Evolutionary conservation across 92 coral and sea anemone genomes (phyloP), one percentile per base, ranked within the genome.

Genomic region (Metridium senile): DNA sequence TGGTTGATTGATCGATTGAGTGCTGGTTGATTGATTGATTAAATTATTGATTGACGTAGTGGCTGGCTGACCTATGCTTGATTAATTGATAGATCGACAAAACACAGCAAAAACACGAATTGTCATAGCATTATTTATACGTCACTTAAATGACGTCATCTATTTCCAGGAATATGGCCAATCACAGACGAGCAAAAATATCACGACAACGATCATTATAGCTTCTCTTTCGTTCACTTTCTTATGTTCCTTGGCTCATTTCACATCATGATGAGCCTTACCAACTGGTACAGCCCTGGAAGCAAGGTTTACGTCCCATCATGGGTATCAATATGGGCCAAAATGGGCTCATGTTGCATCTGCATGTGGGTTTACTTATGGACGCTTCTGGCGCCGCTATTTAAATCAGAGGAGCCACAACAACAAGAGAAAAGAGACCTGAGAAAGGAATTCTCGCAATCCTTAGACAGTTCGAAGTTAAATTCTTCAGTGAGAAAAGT

Each of bases 211-310:
- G 58, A 54, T 34, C 53, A 71, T 0, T 88, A 87, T 39, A 93
- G 84, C 69, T 91, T 85, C 47, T 87, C 97, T 0, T 65, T 85
- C 63, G 85, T 91, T 62, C 93, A 88, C 74, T 80, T 93, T 25
- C 68, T 88, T 57, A 57, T 93, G 89, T 87, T 85, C 63, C 82
- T 93, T 0, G 88, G 92, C 19, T 71, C 89, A 1, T 58, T 85
- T 7, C 80, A 91, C 54, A 65, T 91, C 52, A 93, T 93, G 97
- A 79, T 88, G 85, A 84, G 82, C 27, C 76, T 91, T 9, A 93
- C 98, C 28, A 91, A 91, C 72, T 93, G 98, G 98, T 88, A 87
- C 81, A 70, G 81, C n/a, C 93, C 97, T 20, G 64, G 62, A 19
- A 17, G 54, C 74, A 22, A 76, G 64, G 53, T 43, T 66, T 89